phyloP scores from a whole-genome alignment of 2,797 vertebrate species.

The Anableps anableps region DNA sequence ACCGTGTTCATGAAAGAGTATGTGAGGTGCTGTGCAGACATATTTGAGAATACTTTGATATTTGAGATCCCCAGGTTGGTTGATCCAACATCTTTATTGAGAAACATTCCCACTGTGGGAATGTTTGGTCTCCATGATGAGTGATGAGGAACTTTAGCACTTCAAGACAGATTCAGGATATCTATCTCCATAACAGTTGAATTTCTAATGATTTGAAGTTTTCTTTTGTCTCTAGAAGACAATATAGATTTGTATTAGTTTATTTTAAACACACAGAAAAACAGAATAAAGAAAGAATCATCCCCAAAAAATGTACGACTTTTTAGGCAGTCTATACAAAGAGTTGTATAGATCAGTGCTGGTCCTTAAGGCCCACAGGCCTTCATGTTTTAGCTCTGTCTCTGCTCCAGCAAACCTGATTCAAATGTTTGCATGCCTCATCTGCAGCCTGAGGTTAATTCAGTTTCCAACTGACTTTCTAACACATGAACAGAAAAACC shows the following conservation, averaged over 20 bases:
- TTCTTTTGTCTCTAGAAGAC: conserved; percentile 28
- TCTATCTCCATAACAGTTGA: not conserved
- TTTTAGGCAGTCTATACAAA: not conserved
- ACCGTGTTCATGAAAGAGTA: conserved; percentile 12
- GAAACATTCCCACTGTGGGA: no score
- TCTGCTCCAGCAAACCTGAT: not conserved
- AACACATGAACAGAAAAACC: not conserved
- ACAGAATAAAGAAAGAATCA: not conserved
- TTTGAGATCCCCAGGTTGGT: not conserved
- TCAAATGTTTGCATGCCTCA: not conserved
- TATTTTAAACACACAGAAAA: not conserved
- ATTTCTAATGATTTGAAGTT: conserved; percentile 19
- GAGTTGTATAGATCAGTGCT: not conserved
- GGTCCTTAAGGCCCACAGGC: not conserved
- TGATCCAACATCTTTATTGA: not conserved
- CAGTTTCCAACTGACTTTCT: not conserved
- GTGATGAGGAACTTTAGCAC: conserved; percentile 25
- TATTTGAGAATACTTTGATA: not conserved
- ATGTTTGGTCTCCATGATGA: not conserved
- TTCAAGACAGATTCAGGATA: conserved; percentile 48
- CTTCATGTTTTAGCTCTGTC: not conserved
- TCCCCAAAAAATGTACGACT: not conserved
- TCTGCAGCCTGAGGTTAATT: not conserved
- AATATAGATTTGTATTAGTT: not conserved
- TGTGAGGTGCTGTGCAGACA: not conserved